Evolutionary conservation across 2,113 vertebrate species (phyloP).

Genomic region (Charina bottae): DNA sequence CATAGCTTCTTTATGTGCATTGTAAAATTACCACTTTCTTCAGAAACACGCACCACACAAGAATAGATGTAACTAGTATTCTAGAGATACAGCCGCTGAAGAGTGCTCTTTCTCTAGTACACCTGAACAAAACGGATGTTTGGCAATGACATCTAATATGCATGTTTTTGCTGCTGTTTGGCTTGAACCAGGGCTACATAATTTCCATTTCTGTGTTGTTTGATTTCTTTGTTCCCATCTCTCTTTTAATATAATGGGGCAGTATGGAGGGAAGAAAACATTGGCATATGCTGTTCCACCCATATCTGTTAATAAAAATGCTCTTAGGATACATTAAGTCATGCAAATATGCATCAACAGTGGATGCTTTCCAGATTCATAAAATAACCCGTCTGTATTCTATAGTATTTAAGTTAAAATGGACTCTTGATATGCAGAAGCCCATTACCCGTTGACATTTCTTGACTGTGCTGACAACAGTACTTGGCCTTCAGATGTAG

Average conservation of each 20-base stretch:
- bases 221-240: slow-evolving; percentile 12
- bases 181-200: slow-evolving; percentile 6
- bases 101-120: neutral
- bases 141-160: slow-evolving; percentile 8
- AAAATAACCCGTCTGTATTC: slow-evolving; percentile 16
- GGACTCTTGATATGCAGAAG: neutral
- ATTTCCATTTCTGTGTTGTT: slow-evolving; percentile 1
- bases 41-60: neutral
- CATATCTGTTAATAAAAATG: slow-evolving; percentile 39
- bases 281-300: slow-evolving; percentile 52
- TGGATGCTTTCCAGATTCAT: slow-evolving; percentile 44
- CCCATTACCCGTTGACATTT: neutral
- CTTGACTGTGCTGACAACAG: neutral
- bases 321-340: slow-evolving; percentile 43
- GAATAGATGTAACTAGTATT: neutral
- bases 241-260: neutral
- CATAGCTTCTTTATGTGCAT: neutral
- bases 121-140: neutral
- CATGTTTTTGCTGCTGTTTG: neutral
- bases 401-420: slow-evolving; percentile 11
- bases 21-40: neutral
- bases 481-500: slow-evolving; percentile 25
- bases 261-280: slow-evolving; percentile 27
- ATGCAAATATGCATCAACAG: slow-evolving; percentile 47
- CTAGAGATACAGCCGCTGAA: neutral